phyloP scores from a whole-genome alignment of 2,113 vertebrate genomes.

The Isurus oxyrinchus region DNA sequence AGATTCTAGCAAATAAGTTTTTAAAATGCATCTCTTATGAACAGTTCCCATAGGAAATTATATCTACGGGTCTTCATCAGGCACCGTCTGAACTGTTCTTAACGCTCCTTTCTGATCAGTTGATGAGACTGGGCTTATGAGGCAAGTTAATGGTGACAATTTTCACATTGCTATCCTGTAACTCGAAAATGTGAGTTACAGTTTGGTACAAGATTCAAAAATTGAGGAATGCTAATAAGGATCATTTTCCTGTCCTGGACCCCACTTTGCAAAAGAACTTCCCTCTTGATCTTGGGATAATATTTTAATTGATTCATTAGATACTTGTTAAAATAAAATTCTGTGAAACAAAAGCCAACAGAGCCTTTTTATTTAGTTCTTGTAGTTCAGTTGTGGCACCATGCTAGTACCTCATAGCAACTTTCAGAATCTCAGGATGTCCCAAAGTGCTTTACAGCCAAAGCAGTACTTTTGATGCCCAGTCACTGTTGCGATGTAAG shows the following conservation, averaged over 20 bases:
- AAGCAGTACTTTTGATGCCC: too few species aligned
- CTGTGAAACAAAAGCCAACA: neutral
- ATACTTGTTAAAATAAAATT: neutral
- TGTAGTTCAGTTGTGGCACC: neutral
- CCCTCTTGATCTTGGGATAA: neutral
- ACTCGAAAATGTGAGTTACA: neutral
- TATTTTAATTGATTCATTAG: neutral
- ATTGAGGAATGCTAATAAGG: neutral
- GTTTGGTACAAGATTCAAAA: neutral
- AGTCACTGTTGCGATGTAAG: neutral
- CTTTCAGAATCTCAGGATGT: neutral
- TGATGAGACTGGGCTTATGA: neutral
- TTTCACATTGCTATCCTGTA: neutral
- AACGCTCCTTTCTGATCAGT: neutral
- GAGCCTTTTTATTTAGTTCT: neutral
- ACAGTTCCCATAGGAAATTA: neutral
- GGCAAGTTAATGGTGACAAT: neutral
- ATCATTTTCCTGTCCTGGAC: neutral
- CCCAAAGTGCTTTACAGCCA: neutral
- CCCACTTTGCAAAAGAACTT: neutral
- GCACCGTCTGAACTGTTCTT: neutral
- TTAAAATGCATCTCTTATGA: neutral
- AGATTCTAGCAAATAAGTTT: neutral
- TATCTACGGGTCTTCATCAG: neutral
- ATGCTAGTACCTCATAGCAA: neutral